Percentiles rank a stretch among this genome's conserved stretches.
Conservation (phyloP, 2,888 invertebrate species). For the Sminthurinus aureus region DNA sequence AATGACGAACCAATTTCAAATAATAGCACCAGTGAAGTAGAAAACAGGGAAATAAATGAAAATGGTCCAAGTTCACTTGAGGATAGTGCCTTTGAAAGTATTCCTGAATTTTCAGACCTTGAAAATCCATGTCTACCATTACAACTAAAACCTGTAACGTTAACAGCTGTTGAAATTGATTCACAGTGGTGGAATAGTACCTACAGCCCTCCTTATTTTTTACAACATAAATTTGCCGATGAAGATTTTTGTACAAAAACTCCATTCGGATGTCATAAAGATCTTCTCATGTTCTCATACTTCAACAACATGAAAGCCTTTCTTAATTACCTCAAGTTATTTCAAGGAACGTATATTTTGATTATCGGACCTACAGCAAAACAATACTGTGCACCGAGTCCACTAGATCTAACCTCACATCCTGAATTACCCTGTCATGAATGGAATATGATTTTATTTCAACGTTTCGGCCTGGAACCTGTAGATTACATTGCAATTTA, state of each 20-base stretch:
- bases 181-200: conserved; percentile 80
- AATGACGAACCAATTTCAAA: no score
- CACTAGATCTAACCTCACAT: conserved; percentile 52
- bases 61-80: neutral
- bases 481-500: conserved; percentile 58
- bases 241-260: conserved; percentile 64
- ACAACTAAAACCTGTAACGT: conserved; percentile 65
- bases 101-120: neutral
- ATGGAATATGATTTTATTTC: conserved; percentile 54
- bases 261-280: conserved; percentile 61
- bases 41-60: neutral
- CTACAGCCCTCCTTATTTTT: conserved; percentile 77
- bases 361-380: conserved; percentile 73
- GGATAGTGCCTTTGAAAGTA: neutral
- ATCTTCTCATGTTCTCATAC: conserved; percentile 79
- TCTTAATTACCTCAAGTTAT: conserved; percentile 71
- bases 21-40: no score
- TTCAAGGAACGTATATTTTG: conserved; percentile 72
- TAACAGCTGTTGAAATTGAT: conserved; percentile 79
- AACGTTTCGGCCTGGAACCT: conserved; percentile 53
- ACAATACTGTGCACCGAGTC: conserved; percentile 37
- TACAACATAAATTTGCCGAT: conserved; percentile 70
- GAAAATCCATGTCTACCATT: neutral
- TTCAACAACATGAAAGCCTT: conserved; percentile 79
- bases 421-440: conserved; percentile 49